Evolutionary conservation across 2,113 vertebrate species (phyloP).

Genomic region (Callocephalon fimbriatum): DNA sequence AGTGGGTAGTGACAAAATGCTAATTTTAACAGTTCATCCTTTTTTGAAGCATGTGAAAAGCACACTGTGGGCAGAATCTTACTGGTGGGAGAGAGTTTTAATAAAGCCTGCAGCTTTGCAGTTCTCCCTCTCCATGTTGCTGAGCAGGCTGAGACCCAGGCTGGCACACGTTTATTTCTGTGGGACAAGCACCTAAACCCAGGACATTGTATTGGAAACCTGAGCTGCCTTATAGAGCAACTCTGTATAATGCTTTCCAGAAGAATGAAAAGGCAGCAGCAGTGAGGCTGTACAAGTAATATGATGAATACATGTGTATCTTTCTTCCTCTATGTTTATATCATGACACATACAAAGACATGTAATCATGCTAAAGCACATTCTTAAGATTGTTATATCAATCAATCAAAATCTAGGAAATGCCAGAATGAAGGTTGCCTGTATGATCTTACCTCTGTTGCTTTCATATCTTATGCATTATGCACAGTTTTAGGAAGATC

Average conservation of each 20-base stretch:
- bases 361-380: not conserved
- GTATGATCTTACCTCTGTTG: not conserved
- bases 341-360: not conserved
- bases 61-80: not conserved
- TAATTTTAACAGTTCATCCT: not conserved
- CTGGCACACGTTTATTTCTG: not conserved
- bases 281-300: not conserved
- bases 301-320: not conserved
- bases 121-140: not conserved
- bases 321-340: not conserved
- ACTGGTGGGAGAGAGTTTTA: not conserved
- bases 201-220: constrained; percentile 61
- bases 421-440: not conserved
- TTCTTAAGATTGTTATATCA: not conserved
- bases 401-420: not conserved
- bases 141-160: not conserved
- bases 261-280: constrained; percentile 4
- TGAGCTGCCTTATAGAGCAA: not conserved
- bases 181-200: not conserved
- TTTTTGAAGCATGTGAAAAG: not conserved
- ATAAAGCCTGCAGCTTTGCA: not conserved
- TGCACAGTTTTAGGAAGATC: not conserved
- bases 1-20: not conserved
- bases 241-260: constrained; percentile 45
- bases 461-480: not conserved